Conservation (phyloP, 92 coral and sea anemone species). For the Porites rus region DNA sequence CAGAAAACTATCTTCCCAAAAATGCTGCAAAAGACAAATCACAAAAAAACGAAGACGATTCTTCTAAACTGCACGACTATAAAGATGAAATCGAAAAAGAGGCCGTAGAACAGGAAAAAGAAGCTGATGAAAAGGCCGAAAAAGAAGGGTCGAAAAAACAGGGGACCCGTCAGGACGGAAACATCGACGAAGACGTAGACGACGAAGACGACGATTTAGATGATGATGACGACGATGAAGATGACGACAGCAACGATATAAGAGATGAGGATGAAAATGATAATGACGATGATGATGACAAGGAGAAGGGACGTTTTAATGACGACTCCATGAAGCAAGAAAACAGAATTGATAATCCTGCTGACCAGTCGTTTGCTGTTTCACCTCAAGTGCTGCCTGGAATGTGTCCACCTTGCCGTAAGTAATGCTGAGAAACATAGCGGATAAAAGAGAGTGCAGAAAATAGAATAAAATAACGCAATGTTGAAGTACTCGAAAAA, state of each 20-base stretch:
- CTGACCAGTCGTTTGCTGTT: conserved; percentile 19
- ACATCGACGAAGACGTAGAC: conserved; percentile 11
- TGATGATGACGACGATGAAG: conserved; percentile 46
- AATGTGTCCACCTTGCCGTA: conserved; percentile 57
- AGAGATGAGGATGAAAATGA: background rate
- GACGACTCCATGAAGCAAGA: background rate
- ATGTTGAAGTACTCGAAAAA: no score
- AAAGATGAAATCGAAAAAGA: conserved; percentile 66
- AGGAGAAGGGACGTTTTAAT: background rate
- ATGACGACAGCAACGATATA: conserved; percentile 9
- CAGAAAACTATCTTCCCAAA: background rate
- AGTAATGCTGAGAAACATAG: background rate
- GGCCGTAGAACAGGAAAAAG: conserved; percentile 70
- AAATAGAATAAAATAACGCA: no score
- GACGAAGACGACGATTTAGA: conserved; percentile 15
- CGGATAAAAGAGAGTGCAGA: no score
- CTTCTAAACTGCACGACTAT: conserved; percentile 41
- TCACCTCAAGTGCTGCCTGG: conserved; percentile 42
- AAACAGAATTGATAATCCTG: conserved; percentile 2
- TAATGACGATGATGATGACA: background rate
- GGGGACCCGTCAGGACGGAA: conserved; percentile 3
- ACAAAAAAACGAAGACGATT: background rate
- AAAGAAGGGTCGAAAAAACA: background rate
- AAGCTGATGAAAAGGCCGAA: conserved; percentile 62
- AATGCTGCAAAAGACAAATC: background rate